A percentile compares a stretch with the other conserved stretches of the same genome.
Evolutionary conservation across 2,113 vertebrate species (phyloP).

Genomic region (Solea solea): DNA sequence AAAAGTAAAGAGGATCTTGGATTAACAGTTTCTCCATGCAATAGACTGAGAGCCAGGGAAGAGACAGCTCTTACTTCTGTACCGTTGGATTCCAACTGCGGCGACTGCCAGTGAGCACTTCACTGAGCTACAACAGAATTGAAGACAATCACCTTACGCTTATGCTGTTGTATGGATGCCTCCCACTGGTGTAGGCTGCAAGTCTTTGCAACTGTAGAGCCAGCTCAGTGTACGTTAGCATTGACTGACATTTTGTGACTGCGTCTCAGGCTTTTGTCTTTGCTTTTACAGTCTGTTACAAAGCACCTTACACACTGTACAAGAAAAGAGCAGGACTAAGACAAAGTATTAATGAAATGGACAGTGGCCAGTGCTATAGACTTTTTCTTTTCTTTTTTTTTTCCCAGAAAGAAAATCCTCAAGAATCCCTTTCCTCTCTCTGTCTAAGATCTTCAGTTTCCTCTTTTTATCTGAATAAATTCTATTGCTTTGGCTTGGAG

Average conservation of each 20-base stretch:
- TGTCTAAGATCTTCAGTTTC: conserved; percentile 44
- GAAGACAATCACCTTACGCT: conserved; percentile 77
- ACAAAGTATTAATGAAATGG: conserved; percentile 66
- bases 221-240: conserved; percentile 42
- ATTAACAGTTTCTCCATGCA: conserved; percentile 78
- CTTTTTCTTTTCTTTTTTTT: conserved; percentile 7
- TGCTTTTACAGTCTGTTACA: conserved; percentile 44
- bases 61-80: conserved; percentile 46
- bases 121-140: conserved; percentile 69
- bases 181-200: conserved; percentile 70
- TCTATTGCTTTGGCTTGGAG: conserved; percentile 49
- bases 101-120: conserved; percentile 70
- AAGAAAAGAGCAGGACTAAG: conserved; percentile 46
- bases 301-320: conserved; percentile 46
- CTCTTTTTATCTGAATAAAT: conserved; percentile 45
- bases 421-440: conserved; percentile 42
- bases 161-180: conserved; percentile 65
- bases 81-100: conserved; percentile 51
- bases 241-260: conserved; percentile 63
- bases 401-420: conserved; percentile 21
- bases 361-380: conserved; percentile 59
- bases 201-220: conserved; percentile 45
- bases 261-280: conserved; percentile 57
- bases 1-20: conserved; percentile 83
- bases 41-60: conserved; percentile 57